phyloP scores from a whole-genome alignment of 2,888 invertebrate genomes.

The Metalampra italica region DNA sequence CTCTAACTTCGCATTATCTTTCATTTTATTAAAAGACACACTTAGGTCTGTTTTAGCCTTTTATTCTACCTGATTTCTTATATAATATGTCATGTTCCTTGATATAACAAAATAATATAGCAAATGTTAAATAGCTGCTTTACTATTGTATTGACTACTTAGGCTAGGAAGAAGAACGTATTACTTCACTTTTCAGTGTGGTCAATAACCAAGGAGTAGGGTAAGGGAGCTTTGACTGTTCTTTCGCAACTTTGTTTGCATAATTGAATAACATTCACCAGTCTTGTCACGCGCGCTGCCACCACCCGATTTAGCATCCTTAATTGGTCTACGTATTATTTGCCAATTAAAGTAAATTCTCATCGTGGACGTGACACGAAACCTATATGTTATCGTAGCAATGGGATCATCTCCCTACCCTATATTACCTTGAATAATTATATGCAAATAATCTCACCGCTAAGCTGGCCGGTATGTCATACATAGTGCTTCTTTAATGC shows the following conservation, averaged over 20 bases:
- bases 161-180: slow-evolving; percentile 10
- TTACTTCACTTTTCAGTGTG: slow-evolving; percentile 24
- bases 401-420: slow-evolving; percentile 47
- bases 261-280: slow-evolving; percentile 74
- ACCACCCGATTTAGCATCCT: slow-evolving; percentile 75
- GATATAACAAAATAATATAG: too few species aligned
- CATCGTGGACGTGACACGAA: slow-evolving; percentile 74
- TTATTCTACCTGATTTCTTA: background rate
- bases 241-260: slow-evolving; percentile 70
- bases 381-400: slow-evolving; percentile 56
- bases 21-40: slow-evolving; percentile 23
- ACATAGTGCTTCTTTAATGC: slow-evolving; percentile 19
- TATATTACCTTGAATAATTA: slow-evolving; percentile 41
- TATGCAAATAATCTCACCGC: slow-evolving; percentile 41
- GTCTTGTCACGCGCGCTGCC: slow-evolving; percentile 73
- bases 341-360: slow-evolving; percentile 79
- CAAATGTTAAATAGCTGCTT: background rate
- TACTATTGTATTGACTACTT: too few species aligned
- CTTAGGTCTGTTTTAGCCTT: background rate
- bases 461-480: slow-evolving; percentile 10
- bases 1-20: slow-evolving; percentile 33
- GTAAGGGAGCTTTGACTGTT: slow-evolving; percentile 40
- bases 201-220: slow-evolving; percentile 41
- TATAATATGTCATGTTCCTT: background rate
- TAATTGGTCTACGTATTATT: slow-evolving; percentile 79